Evolutionary conservation across 1,140 invertebrate genomes (phyloP), one percentile per base, ranked within the genome.

Genomic region (Drosophila tropicalis): DNA sequence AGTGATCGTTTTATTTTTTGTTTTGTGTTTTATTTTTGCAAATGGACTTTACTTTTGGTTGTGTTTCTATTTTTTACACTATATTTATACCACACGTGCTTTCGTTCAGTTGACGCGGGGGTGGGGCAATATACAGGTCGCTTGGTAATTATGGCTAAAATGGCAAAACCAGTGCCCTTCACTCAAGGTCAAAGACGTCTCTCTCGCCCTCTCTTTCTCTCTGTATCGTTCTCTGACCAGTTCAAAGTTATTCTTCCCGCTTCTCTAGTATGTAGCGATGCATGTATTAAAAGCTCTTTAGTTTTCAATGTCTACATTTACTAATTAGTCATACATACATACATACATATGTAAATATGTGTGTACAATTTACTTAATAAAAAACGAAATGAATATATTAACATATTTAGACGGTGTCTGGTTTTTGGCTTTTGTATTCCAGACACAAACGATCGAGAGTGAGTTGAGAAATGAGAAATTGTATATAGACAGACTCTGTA

Each of bases 91-190:
- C 17, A 51, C 44, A 51, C 44, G 44, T 51, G 44, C 44, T 51
- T 51, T 22, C 4, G 44, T 22, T 12, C 44, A 51, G 22, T 51
- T 19, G 19, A 2, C 34, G 2, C 2, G 44, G 7, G 15, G 6
- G 44, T 36, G 34, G 44, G 9, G 44, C 10, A 51, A 47, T 54
- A 44, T 54, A 29, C 70, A 63, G 66, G 44, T 74, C 63, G 58
- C 70, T 71, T 67, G 70, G 54, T 79, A 86, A 81, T 86, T 81
- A 79, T 77, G 57, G 75, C 79, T 70, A 85, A 29, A 85, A 86
- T 86, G 82, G 74, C 78, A 86, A 78, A 66, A 72, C 70, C 74
- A 70, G 70, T 81, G 82, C 82, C 82, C 82, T 85, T 85, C 82
- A 82, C 10, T 36, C 82, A 85, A 85, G 82, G 82, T 85, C 79